Base-by-base conservation (phyloP, 2,888 invertebrate species). In the Petrolisthes manimaculis region DNA sequence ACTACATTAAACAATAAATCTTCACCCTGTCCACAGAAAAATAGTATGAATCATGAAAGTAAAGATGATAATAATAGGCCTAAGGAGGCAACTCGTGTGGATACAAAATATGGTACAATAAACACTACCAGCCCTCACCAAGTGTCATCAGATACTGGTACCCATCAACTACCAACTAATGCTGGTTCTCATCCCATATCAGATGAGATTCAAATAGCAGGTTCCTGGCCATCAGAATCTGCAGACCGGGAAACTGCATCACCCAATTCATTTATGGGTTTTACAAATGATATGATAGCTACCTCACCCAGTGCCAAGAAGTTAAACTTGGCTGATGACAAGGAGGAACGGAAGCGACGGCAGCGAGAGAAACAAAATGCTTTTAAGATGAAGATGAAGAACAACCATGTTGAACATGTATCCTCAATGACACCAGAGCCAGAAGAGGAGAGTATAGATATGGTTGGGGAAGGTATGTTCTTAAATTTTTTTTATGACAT, bases 401-500 rank as follows among this genome's bases (percentile, higher is more conserved):
- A 54, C 5, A 84, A 67, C 53, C 24, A 82, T 4, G 9, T 14
- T 9, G 53, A 53, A 12, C 24, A 37, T 2, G 2, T 5, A 12
- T 37, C 37, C n/a, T 18, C 79, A 79, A 21, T n/a, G n/a, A 51
- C 37, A 69, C 12, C 53, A 24, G 86, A 86, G 37, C 24, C 12
- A 74, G 71, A 21, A n/a, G 67, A 80, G 12, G 84, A 84, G 9
- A 79, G 21, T 24, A 84, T 80, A 4, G 82, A 84, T 6, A 54
- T 89, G 61, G 78, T 89, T 21, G 89, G 82, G 51, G 89, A 89
- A 82, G 89, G 89, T 86, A 55, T 75, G 88, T 84, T 51, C 9
- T n/a, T 53, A 4, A 53, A n/a, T 71, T 37, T 37, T 37, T 37
- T 37, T 37, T 37, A 37, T 37, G 37, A 37, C 37, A 37, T 37